Conservation (phyloP, 35 echinoderm and acorn worm genomes). For the Stichopus chloronotus region DNA sequence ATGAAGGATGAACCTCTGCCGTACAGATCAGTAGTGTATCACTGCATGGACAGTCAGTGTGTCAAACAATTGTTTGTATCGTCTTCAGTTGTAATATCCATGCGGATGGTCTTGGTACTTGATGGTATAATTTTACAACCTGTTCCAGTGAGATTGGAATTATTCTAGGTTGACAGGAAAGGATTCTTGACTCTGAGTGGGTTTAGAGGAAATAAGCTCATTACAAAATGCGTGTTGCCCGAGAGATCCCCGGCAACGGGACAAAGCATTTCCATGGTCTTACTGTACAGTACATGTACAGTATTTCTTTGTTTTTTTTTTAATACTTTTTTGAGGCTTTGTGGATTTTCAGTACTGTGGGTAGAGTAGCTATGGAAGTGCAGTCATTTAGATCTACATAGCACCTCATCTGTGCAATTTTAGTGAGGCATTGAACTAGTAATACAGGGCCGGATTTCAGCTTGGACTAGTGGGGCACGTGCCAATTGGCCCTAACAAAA, state of each 20-base stretch:
- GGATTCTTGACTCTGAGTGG: not conserved
- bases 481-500: too few species aligned
- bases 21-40: too few species aligned
- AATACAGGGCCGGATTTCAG: not conserved
- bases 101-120: too few species aligned
- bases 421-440: not conserved
- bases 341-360: not conserved
- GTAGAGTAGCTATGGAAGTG: too few species aligned
- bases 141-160: not conserved
- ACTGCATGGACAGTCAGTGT: too few species aligned
- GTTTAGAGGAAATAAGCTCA: not conserved
- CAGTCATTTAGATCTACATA: not conserved
- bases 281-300: not conserved
- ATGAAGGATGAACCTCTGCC: too few species aligned
- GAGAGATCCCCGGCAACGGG: not conserved
- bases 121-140: not conserved
- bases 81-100: too few species aligned
- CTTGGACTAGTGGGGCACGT: not conserved
- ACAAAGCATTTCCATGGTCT: not conserved
- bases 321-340: not conserved
- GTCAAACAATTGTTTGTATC: too few species aligned
- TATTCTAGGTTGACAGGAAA: not conserved
- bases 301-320: not conserved
- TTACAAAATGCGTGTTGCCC: not conserved
- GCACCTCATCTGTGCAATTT: not conserved